Conservation (phyloP, 2,113 vertebrate genomes). For the Thunnus maccoyii region DNA sequence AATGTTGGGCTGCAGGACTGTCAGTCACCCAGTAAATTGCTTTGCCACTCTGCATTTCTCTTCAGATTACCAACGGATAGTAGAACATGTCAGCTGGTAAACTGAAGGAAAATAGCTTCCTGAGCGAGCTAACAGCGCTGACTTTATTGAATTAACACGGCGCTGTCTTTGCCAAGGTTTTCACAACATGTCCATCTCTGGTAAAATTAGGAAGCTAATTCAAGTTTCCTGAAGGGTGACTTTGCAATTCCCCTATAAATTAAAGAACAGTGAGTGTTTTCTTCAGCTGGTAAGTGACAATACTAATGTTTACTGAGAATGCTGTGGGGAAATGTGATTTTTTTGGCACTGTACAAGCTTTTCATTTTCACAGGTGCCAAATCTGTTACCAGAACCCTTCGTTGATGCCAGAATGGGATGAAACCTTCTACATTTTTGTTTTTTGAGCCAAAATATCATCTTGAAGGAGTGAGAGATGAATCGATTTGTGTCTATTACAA, state of each 20-base stretch:
- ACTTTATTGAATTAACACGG: slow-evolving; percentile 59
- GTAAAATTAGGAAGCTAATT: slow-evolving; percentile 29
- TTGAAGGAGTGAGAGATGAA: background rate
- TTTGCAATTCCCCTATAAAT: slow-evolving; percentile 45
- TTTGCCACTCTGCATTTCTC: slow-evolving; percentile 56
- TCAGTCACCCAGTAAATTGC: slow-evolving; percentile 66
- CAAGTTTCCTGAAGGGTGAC: slow-evolving; percentile 43
- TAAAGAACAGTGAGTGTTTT: slow-evolving; percentile 24
- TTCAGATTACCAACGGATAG: slow-evolving; percentile 56
- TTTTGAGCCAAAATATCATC: background rate
- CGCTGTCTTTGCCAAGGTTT: slow-evolving; percentile 40
- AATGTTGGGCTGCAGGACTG: slow-evolving; percentile 26
- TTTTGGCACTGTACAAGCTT: slow-evolving; percentile 5
- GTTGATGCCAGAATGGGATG: background rate
- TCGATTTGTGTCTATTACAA: too few species aligned
- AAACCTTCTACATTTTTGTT: background rate
- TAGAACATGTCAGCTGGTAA: slow-evolving; percentile 61
- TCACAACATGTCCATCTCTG: slow-evolving; percentile 37
- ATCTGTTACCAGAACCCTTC: background rate
- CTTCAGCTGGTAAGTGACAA: slow-evolving; percentile 9
- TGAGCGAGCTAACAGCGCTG: slow-evolving; percentile 22
- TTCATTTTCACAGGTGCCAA: slow-evolving; percentile 29
- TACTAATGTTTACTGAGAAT: slow-evolving; percentile 27
- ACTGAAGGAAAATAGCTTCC: slow-evolving; percentile 48
- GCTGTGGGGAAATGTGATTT: slow-evolving; percentile 9